These are phyloP conservation scores for Actinemys pallida DNA, from an alignment of 2,113 vertebrate species.

Conservation along the genomic window DNA sequence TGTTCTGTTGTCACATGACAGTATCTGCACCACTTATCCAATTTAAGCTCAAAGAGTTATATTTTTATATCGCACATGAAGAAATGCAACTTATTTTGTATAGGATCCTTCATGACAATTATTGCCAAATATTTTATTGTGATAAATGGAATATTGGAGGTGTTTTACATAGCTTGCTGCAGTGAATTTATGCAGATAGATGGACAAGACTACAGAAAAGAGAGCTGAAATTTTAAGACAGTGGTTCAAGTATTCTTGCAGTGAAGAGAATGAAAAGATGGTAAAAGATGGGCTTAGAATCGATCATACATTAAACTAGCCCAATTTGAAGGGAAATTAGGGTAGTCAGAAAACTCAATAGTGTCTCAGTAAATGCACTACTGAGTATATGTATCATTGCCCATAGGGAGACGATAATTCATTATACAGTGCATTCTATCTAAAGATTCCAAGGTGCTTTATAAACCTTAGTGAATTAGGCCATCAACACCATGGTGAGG, in stretches of 20 bases:
- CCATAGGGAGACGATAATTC: neutral
- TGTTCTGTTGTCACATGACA: neutral
- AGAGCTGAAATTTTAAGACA: neutral
- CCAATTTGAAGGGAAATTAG: neutral
- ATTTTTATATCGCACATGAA: neutral
- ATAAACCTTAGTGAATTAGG: neutral
- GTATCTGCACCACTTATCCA: neutral
- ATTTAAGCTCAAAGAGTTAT: neutral
- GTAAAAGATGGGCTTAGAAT: neutral
- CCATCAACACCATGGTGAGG: rapidly evolving
- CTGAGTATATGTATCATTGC: neutral
- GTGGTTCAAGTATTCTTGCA: neutral
- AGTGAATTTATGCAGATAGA: neutral
- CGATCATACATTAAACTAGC: neutral
- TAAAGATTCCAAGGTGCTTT: neutral
- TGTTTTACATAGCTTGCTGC: neutral
- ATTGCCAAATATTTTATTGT: neutral
- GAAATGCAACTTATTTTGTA: neutral
- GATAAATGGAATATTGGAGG: neutral
- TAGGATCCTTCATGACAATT: neutral
- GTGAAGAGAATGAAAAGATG: neutral
- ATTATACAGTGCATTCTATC: neutral
- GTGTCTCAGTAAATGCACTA: neutral
- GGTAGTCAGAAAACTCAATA: neutral
- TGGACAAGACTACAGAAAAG: neutral